Base-by-base conservation (phyloP, 2,888 invertebrate genomes). In the Dromius quadrimaculatus region DNA sequence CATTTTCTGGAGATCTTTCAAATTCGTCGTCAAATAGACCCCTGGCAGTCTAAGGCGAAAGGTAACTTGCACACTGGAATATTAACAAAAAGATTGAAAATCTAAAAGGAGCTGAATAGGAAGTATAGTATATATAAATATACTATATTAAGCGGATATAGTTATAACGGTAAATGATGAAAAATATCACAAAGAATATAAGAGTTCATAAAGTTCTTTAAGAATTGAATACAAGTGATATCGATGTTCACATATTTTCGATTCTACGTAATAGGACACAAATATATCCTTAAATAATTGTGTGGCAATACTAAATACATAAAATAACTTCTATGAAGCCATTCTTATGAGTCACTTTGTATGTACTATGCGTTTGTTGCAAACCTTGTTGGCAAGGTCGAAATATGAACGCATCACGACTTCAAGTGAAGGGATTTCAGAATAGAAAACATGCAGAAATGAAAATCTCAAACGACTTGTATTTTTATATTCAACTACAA, bases 1-100 rank as follows among this genome's bases (percentile, higher is more conserved):
- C 50, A 15, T 54, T 50, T 50, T 54, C 28, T 54, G 28, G 50
- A 54, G 28, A 54, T 54, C 50, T 54, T 54, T 54, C 50, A 54
- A 54, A 28, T 6, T 15, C n/a, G n/a, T n/a, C n/a, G n/a, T n/a
- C n/a, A n/a, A n/a, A n/a, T n/a, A n/a, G n/a, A n/a, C n/a, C n/a
- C n/a, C n/a, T n/a, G n/a, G n/a, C n/a, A n/a, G n/a, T n/a, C n/a
- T n/a, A n/a, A n/a, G n/a, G n/a, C n/a, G n/a, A n/a, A n/a, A n/a
- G n/a, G n/a, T n/a, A n/a, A n/a, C n/a, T n/a, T n/a, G n/a, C n/a
- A n/a, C n/a, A n/a, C n/a, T n/a, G n/a, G n/a, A n/a, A n/a, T n/a
- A n/a, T n/a, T n/a, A n/a, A n/a, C n/a, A n/a, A n/a, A n/a, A n/a
- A n/a, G n/a, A n/a, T n/a, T n/a, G n/a, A n/a, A n/a, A n/a, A n/a